Percentiles rank a stretch among this genome's conserved stretches.
phyloP scores from a whole-genome alignment of 2,888 invertebrate species.

The Hermaeophaga mercurialis region DNA sequence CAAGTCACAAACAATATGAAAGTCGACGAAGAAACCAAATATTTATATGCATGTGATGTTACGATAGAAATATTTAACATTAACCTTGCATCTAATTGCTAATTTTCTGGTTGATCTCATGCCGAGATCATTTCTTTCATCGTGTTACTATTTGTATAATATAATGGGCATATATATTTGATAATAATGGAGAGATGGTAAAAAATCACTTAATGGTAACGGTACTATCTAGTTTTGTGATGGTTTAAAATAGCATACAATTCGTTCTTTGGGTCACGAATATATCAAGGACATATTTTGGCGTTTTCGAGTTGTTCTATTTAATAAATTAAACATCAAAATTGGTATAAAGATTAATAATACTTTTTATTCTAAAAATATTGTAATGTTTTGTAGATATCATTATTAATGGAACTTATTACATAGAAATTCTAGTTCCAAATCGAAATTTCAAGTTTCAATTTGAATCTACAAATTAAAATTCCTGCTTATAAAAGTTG shows the following conservation, averaged over 20 bases:
- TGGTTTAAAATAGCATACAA: slow-evolving; percentile 11
- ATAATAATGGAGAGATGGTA: slow-evolving; percentile 10
- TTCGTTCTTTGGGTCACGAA: slow-evolving; percentile 8
- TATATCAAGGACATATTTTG: background rate
- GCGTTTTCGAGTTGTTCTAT: too few species aligned
- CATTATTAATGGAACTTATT: too few species aligned
- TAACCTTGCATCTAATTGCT: slow-evolving; percentile 13
- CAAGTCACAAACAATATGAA: slow-evolving; percentile 10
- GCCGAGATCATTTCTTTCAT: slow-evolving; percentile 10
- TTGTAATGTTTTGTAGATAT: too few species aligned
- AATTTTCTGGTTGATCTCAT: slow-evolving; percentile 8
- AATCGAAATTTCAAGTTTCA: too few species aligned
- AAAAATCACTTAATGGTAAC: slow-evolving; percentile 15
- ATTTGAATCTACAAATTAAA: too few species aligned
- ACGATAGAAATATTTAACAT: slow-evolving; percentile 3
- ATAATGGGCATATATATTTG: slow-evolving; percentile 5
- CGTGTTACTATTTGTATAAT: slow-evolving; percentile 10
- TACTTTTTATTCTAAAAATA: too few species aligned
- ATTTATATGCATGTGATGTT: slow-evolving; percentile 3
- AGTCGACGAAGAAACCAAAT: background rate
- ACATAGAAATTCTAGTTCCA: too few species aligned
- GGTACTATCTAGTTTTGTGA: slow-evolving; percentile 12
- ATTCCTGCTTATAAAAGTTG: too few species aligned
- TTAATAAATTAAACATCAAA: too few species aligned
- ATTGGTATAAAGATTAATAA: too few species aligned